Percentiles rank a stretch among this genome's conserved stretches.
Evolutionary conservation across 1,140 invertebrate species (phyloP).

Genomic region (Apis dorsata): DNA sequence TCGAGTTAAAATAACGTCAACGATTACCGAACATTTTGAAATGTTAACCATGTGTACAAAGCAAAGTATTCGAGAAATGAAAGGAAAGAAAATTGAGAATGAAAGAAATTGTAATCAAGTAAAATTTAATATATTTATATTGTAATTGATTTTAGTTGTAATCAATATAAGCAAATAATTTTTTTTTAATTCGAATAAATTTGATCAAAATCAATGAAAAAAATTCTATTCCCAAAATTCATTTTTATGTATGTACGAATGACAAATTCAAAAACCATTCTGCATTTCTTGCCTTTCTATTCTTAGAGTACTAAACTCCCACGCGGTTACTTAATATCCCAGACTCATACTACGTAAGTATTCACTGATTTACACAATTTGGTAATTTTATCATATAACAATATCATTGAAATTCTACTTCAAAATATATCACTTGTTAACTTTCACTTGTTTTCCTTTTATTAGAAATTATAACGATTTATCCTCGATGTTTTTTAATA

Average conservation of each 20-base stretch:
- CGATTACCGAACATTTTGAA: not conserved
- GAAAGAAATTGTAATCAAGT: not conserved
- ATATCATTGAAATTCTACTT: not conserved
- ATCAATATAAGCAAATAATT: constrained; percentile 1
- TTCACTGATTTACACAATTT: constrained; percentile 18
- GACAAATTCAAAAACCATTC: constrained; percentile 18
- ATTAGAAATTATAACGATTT: not conserved
- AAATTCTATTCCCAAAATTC: not conserved
- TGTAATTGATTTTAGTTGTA: not conserved
- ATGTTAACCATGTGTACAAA: no score
- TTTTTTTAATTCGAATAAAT: not conserved
- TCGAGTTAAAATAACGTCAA: not conserved
- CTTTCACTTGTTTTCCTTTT: not conserved
- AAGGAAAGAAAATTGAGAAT: not conserved
- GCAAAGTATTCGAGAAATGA: not conserved
- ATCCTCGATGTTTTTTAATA: not conserved
- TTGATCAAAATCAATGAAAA: not conserved
- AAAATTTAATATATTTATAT: not conserved
- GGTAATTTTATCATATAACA: constrained; percentile 15
- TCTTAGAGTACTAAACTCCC: constrained; percentile 37
- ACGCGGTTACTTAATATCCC: constrained; percentile 46
- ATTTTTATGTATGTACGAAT: not conserved
- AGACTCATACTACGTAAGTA: constrained; percentile 23
- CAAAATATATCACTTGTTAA: not conserved
- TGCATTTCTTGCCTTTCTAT: constrained; percentile 45